These are phyloP conservation scores for Zaprionus gabonicus DNA, from an alignment of 1,140 invertebrate species.

Conservation along the genomic window DNA sequence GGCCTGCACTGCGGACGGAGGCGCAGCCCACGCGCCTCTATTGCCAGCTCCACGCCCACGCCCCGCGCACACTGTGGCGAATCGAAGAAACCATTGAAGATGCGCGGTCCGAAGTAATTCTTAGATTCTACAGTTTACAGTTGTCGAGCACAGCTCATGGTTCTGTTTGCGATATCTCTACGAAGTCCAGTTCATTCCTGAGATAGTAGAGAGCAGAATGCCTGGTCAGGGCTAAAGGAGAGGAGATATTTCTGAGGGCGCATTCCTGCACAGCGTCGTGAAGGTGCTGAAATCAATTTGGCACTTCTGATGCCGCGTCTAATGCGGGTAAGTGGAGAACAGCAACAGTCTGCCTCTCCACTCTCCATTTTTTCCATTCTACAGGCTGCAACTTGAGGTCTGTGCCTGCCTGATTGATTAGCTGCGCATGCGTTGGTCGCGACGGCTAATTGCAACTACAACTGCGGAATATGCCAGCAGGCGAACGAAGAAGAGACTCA, in stretches of 20 bases:
- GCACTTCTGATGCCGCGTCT: constrained; percentile 49
- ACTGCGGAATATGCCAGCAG: neutral
- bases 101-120: neutral
- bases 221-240: neutral
- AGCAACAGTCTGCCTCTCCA: neutral
- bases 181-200: too few species aligned
- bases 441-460: constrained; percentile 45
- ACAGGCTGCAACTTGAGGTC: neutral
- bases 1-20: constrained; percentile 12
- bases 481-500: neutral
- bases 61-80: neutral
- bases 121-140: neutral
- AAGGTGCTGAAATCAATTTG: constrained; percentile 60
- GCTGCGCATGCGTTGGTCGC: constrained; percentile 31
- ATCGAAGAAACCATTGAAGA: neutral
- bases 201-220: too few species aligned
- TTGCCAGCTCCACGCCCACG: neutral
- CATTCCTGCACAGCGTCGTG: constrained; percentile 45
- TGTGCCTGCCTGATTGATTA: constrained; percentile 44
- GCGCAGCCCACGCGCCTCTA: constrained; percentile 41
- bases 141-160: too few species aligned
- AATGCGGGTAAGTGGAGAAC: constrained; percentile 26
- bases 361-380: neutral
- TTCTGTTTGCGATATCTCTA: too few species aligned
- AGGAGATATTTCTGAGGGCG: neutral